Evolutionary conservation across 2,113 vertebrate species (phyloP), one percentile per base, ranked within the genome.

Genomic region (Hucho hucho): DNA sequence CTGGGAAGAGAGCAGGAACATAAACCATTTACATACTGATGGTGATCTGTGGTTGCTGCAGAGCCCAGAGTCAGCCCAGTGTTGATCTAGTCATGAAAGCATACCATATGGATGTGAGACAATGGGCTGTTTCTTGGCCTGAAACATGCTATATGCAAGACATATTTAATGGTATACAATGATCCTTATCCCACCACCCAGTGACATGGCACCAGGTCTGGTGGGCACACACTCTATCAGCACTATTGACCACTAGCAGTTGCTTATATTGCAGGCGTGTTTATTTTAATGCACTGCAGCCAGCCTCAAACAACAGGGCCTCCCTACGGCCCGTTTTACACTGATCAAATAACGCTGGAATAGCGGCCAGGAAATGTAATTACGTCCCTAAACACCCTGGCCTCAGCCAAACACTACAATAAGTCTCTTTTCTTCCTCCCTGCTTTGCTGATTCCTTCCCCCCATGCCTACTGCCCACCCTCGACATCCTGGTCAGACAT

Each of bases 331-430:
- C 76, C 75, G 46, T 47, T 78, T 81, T 47, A 64, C 74, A 65
- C 74, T 70, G 76, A 85, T 85, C 76, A 70, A 83, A 82, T 80
- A 82, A 81, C 72, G 68, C 53, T 18, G 16, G 68, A 69, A 74
- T 61, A 83, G 70, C 63, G 66, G 76, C 76, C 78, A 74, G 76
- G 72, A 76, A 75, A 82, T 82, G 64, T 81, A 79, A 81, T 83
- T 83, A 79, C 12, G 68, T 69, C 75, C 66, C 75, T 70, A 63
- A 37, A 72, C 58, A 76, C 24, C 70, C 16, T 20, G 58, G 49
- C 73, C 75, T 72, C 68, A 73, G 59, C 70, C 46, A 43, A 69
- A 61, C 26, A 20, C 75, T 66, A 12, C 64, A 32, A 22, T 9
- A 28, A 32, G 66, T 79, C 18, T 37, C 32, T n/a, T 43, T 22